A percentile compares a stretch with the other conserved stretches of the same genome.
Conservation (phyloP, 2,888 invertebrate species). For the Drepanosiphum platanoidis region DNA sequence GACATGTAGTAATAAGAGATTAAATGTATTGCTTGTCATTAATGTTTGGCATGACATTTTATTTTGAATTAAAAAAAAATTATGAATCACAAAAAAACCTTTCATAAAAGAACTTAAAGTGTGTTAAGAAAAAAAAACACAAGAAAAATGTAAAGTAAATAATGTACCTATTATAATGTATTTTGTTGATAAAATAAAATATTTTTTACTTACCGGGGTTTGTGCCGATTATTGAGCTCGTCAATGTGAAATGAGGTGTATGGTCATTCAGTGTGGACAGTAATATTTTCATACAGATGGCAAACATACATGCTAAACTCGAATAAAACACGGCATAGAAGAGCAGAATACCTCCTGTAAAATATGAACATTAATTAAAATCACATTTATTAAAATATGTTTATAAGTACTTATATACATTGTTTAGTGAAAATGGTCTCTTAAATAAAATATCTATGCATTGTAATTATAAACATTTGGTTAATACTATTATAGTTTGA, state of each 20-base stretch:
- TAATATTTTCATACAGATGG: conserved; percentile 86
- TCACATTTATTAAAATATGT: not conserved
- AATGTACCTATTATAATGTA: not conserved
- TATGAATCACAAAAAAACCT: not conserved
- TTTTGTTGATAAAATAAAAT: not conserved
- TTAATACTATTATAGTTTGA: not conserved
- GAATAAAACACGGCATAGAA: conserved; percentile 92
- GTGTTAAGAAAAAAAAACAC: not conserved
- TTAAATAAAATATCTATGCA: not conserved
- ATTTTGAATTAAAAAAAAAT: not conserved
- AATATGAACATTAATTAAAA: not conserved
- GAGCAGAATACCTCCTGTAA: conserved; percentile 80
- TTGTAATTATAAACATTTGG: not conserved
- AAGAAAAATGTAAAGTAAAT: not conserved
- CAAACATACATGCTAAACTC: conserved; percentile 83
- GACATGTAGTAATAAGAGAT: too few relatives aligned
- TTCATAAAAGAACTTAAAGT: not conserved
- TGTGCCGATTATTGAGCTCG: conserved; percentile 81
- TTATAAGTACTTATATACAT: not conserved
- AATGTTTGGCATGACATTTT: not conserved
- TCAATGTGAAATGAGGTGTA: conserved; percentile 81
- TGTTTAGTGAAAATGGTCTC: not conserved
- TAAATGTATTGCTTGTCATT: not conserved
- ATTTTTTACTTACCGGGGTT: conserved; percentile 72
- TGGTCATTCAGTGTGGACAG: conserved; percentile 75